Percentiles rank a stretch among this genome's conserved stretches.
Conservation (phyloP, 2,888 invertebrate species). For the Papilio elwesi region DNA sequence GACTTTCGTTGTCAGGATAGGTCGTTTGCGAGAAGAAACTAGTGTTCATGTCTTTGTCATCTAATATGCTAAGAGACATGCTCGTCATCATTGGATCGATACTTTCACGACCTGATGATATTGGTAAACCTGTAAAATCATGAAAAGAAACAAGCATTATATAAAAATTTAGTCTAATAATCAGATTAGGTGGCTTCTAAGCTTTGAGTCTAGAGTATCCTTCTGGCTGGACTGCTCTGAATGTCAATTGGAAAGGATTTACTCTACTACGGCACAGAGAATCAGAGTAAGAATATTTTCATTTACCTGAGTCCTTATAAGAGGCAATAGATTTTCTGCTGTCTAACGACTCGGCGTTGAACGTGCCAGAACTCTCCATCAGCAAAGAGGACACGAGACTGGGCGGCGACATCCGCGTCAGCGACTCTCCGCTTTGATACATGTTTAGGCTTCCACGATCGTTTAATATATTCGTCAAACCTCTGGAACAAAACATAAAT, state of each 20-base stretch:
- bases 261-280: too few species aligned
- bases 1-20: constrained; percentile 76
- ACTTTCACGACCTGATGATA: constrained; percentile 68
- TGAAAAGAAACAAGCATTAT: constrained; percentile 17
- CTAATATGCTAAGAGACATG: constrained; percentile 80
- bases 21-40: constrained; percentile 81
- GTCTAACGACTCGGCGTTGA: constrained; percentile 72
- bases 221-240: too few species aligned
- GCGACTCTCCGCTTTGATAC: constrained; percentile 77
- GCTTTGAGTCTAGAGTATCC: too few species aligned
- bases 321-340: constrained; percentile 65
- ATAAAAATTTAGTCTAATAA: constrained; percentile 10
- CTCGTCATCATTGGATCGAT: constrained; percentile 79
- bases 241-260: too few species aligned
- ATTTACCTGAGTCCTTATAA: constrained; percentile 67
- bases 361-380: constrained; percentile 78
- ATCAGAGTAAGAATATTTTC: background rate
- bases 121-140: constrained; percentile 60
- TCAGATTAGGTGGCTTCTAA: too few species aligned
- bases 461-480: constrained; percentile 68
- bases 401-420: constrained; percentile 83
- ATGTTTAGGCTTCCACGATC: constrained; percentile 75
- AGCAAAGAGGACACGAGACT: constrained; percentile 84
- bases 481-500: constrained; percentile 58
- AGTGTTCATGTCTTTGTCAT: constrained; percentile 82